Conservation (phyloP, 2,888 invertebrate species). For the Aquatica leii region DNA sequence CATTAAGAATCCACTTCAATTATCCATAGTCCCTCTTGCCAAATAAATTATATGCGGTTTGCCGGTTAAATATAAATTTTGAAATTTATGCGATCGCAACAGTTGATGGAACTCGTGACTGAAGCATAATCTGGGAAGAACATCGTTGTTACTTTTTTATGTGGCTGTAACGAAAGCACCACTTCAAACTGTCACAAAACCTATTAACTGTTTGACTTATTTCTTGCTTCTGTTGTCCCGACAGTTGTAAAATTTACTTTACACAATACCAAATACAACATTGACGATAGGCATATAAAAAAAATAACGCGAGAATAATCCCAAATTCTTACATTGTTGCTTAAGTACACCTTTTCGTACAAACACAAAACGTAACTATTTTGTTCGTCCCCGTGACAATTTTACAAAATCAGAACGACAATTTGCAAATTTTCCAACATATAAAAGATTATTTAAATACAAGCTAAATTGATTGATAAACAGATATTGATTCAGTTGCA, state of each 20-base stretch:
- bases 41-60: conserved; percentile 38
- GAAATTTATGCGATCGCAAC: conserved; percentile 36
- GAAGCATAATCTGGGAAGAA: conserved; percentile 34
- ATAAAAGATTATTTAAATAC: too few species aligned
- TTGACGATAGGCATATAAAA: not conserved
- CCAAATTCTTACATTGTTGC: too few species aligned
- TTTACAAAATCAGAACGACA: too few species aligned
- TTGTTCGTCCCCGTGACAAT: too few species aligned
- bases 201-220: conserved; percentile 37
- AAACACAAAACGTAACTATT: too few species aligned
- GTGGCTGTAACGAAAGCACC: conserved; percentile 32
- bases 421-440: too few species aligned
- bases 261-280: conserved; percentile 23
- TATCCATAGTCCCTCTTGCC: conserved; percentile 32
- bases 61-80: conserved; percentile 36
- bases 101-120: conserved; percentile 37
- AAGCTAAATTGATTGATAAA: too few species aligned
- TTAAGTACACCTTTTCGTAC: too few species aligned
- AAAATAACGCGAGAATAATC: too few species aligned
- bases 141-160: conserved; percentile 35
- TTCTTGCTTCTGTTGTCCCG: conserved; percentile 34
- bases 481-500: too few species aligned
- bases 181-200: conserved; percentile 37
- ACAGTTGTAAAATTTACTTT: conserved; percentile 27
- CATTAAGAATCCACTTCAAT: conserved; percentile 31